Evolutionary conservation across 1,140 invertebrate species (phyloP).

Genomic region (Dryas iulia): DNA sequence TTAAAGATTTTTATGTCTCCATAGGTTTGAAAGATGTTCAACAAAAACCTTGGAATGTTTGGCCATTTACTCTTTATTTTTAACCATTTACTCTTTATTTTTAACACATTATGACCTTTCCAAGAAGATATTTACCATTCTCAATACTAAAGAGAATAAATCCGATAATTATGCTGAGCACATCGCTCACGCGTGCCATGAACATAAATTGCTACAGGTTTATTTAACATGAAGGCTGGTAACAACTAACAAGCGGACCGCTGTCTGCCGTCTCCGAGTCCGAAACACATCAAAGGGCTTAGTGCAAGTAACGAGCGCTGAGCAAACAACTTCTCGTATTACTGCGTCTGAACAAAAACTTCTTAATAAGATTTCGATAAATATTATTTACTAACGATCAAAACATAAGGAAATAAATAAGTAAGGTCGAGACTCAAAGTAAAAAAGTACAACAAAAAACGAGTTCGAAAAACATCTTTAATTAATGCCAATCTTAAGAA

Average conservation of each 20-base stretch:
- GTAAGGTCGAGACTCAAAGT: neutral
- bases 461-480: neutral
- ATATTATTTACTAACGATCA: neutral
- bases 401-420: neutral
- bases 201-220: constrained; percentile 62
- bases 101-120: constrained; percentile 49
- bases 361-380: neutral
- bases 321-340: constrained; percentile 26
- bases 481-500: neutral
- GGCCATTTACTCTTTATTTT: neutral
- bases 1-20: too few relatives aligned
- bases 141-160: constrained; percentile 46
- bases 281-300: constrained; percentile 45
- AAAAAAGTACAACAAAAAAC: neutral
- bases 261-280: constrained; percentile 43
- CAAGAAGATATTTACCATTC: constrained; percentile 52
- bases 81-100: too few relatives aligned
- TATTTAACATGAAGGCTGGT: constrained; percentile 40
- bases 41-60: neutral
- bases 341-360: neutral
- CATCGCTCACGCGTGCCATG: constrained; percentile 51
- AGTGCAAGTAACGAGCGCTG: constrained; percentile 43
- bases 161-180: constrained; percentile 45
- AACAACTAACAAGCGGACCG: constrained; percentile 58
- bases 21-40: neutral